A percentile compares a stretch with the other conserved stretches of the same genome.
These are phyloP conservation scores for Catocala sponsa DNA, from an alignment of 2,888 invertebrate species.

Conservation along the genomic window DNA sequence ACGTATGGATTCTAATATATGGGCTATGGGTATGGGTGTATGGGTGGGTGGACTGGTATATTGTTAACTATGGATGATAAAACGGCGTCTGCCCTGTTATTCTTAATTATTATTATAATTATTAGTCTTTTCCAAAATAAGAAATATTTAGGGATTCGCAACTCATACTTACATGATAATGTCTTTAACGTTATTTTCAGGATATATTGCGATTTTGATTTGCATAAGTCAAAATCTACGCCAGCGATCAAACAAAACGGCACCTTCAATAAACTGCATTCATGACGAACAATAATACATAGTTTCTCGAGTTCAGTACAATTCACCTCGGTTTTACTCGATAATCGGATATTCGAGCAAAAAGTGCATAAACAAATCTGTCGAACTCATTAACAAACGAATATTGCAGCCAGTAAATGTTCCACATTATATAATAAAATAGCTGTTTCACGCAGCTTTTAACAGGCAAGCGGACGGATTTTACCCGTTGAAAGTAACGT, in stretches of 20 bases:
- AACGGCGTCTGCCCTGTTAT: too few relatives aligned
- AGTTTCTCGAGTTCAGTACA: background rate
- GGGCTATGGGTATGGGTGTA: too few relatives aligned
- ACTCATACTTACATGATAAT: too few relatives aligned
- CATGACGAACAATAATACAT: background rate
- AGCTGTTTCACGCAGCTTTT: conserved; percentile 6
- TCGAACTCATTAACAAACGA: conserved; percentile 5
- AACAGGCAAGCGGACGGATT: background rate
- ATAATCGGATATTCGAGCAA: background rate
- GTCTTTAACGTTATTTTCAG: too few relatives aligned
- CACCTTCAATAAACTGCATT: background rate
- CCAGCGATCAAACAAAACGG: background rate
- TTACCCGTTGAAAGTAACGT: background rate
- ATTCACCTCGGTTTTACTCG: background rate
- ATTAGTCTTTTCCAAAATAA: too few relatives aligned
- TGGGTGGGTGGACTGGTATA: too few relatives aligned
- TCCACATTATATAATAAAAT: background rate
- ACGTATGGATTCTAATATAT: too few relatives aligned
- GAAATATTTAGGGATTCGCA: too few relatives aligned
- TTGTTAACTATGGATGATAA: too few relatives aligned
- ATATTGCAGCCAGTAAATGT: conserved; percentile 7
- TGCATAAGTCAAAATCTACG: too few relatives aligned
- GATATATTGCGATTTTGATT: too few relatives aligned
- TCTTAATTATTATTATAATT: too few relatives aligned
- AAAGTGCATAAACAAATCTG: conserved; percentile 1